Evolutionary conservation across 2,797 vertebrate genomes (phyloP), one percentile per base, ranked within the genome.

Genomic region (Anisognathus igniventris): DNA sequence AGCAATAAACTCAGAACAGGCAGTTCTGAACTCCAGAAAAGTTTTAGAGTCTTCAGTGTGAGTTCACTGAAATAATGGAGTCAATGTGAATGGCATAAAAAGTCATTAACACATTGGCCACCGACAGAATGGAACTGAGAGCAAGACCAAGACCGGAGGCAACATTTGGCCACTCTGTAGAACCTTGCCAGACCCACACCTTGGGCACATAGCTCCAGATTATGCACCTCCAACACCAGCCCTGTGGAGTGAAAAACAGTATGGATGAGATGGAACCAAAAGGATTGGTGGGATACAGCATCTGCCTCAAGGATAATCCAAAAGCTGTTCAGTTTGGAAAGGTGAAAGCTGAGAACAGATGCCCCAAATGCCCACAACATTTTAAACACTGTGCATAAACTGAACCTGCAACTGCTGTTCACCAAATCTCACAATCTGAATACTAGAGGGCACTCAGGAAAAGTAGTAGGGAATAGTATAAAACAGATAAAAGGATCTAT

Each of bases 231-330:
- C 25, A 85, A 58, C 4, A 81, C 16, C 35, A 83, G 33, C 2
- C 1, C 39, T 51, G 50, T n/a, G 31, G 28, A 90, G n/a, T 56
- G 10, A 88, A 77, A 90, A 74, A 74, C 0, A 2, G 31, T 3
- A 45, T 6, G n/a, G 33, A 61, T 28, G 54, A 67, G 17, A 53
- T 3, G 21, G 28, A 72, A 44, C 50, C 48, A 61, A 75, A 88
- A 31, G 0, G 0, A 37, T 14, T 24, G 14, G 25, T 1, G 7
- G 17, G 53, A 72, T 57, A 56, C 0, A 86, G 40, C 39, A 80
- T 17, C 44, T 86, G 45, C 57, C 50, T 65, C 58, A 74, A 6
- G 0, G 1, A 27, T 9, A 68, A 80, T 19, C 35, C n/a, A 44
- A 47, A 82, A 70, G 9, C n/a, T 45, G 35, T 44, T 67, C 18